Evolutionary conservation across 37 sponge, comb jelly and placozoan species (phyloP).

Genomic region (Axinella damicornis): DNA sequence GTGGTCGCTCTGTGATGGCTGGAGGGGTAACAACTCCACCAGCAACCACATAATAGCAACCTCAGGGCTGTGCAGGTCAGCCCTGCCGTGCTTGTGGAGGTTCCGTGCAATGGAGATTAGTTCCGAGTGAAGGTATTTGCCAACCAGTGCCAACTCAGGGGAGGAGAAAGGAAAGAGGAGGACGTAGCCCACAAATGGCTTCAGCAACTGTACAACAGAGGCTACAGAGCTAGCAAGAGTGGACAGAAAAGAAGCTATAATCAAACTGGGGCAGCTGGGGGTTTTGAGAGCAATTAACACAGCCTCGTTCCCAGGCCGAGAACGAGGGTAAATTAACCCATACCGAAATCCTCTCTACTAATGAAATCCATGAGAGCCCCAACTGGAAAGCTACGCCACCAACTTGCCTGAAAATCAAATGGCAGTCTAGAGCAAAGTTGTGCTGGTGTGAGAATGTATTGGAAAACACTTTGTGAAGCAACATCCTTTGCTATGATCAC

Average conservation of each 20-base stretch:
- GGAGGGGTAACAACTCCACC: slow-evolving; percentile 6
- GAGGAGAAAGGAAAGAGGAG: slow-evolving; percentile 40
- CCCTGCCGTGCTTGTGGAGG: no score
- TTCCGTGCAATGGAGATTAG: not conserved
- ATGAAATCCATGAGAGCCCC: no score
- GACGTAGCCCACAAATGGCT: slow-evolving; percentile 45
- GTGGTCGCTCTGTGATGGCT: not conserved
- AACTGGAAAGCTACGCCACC: no score
- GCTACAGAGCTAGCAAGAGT: not conserved
- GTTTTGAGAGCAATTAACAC: no score
- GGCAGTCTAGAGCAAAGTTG: no score
- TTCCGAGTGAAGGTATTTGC: slow-evolving; percentile 18
- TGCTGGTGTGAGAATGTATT: no score
- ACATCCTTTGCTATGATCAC: no score
- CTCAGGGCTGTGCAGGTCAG: not conserved
- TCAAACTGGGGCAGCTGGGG: not conserved
- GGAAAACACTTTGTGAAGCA: no score
- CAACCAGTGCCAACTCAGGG: slow-evolving; percentile 5
- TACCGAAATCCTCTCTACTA: no score
- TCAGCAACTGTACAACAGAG: not conserved
- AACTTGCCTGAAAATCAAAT: no score
- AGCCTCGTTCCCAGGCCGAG: no score
- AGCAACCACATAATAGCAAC: not conserved
- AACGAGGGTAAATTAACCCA: no score
- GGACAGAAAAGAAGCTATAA: not conserved